A percentile compares a stretch with the other conserved stretches of the same genome.
These are phyloP conservation scores for Sebastes alutus DNA, from an alignment of 2,797 vertebrate genomes.

Conservation along the genomic window DNA sequence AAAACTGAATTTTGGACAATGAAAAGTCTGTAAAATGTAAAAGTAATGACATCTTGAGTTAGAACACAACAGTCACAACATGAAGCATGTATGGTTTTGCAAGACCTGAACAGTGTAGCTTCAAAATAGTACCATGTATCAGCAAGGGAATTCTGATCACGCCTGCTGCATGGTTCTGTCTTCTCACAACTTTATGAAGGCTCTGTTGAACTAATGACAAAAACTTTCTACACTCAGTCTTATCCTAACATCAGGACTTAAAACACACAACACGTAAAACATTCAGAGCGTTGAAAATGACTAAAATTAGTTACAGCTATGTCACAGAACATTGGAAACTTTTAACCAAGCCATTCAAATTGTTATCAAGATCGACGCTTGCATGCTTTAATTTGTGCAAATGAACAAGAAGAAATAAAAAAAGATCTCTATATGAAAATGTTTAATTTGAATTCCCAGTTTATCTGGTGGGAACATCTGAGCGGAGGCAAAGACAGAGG, in stretches of 20 bases:
- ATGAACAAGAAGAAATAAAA: neutral
- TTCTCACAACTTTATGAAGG: neutral
- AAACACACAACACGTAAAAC: neutral
- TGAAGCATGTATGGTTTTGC: neutral
- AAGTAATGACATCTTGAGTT: neutral
- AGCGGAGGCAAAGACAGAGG: neutral
- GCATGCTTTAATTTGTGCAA: neutral
- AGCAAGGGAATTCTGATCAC: neutral
- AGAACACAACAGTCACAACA: neutral
- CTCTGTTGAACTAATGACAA: neutral
- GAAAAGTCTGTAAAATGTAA: neutral
- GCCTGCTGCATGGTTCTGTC: neutral
- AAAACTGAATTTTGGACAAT: neutral
- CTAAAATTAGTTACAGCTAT: neutral
- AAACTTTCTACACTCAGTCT: neutral
- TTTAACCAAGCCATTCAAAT: neutral
- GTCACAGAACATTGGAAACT: neutral
- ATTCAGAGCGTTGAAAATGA: neutral
- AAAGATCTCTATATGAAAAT: conserved; percentile 10
- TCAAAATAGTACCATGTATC: neutral
- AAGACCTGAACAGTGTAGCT: neutral
- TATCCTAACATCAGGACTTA: neutral
- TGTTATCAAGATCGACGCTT: neutral
- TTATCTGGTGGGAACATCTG: conserved; percentile 13
- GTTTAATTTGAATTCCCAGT: neutral